A percentile compares a stretch with the other conserved stretches of the same genome.
Conservation (phyloP, 2,888 invertebrate species). For the Phrixothrix hirtus region DNA sequence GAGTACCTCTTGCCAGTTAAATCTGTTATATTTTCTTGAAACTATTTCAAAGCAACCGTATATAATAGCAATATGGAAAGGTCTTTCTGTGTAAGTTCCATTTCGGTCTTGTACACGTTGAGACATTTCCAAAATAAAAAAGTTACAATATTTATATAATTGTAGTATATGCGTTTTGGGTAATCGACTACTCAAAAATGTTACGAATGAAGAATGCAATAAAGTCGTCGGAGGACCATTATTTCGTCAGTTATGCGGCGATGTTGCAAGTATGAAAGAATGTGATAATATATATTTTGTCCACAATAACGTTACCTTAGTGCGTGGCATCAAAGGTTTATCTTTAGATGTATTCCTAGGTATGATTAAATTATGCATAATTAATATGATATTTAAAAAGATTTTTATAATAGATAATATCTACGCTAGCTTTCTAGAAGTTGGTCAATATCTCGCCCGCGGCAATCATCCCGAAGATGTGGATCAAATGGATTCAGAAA, state of each 20-base stretch:
- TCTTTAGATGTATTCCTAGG: conserved; percentile 88
- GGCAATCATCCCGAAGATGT: conserved; percentile 74
- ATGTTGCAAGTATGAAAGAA: conserved; percentile 67
- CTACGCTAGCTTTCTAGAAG: conserved; percentile 61
- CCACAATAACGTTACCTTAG: conserved; percentile 67
- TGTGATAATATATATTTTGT: conserved; percentile 65
- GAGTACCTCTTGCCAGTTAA: too few relatives aligned
- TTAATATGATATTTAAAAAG: too few relatives aligned
- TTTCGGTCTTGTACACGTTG: too few relatives aligned
- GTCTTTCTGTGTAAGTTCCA: too few relatives aligned
- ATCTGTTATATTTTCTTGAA: too few relatives aligned
- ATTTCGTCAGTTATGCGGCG: conserved; percentile 73
- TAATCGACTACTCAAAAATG: conserved; percentile 81
- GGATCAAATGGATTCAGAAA: conserved; percentile 68
- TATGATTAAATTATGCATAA: too few relatives aligned
- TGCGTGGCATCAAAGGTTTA: conserved; percentile 88
- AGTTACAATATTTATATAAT: too few relatives aligned
- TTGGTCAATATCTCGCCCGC: conserved; percentile 74
- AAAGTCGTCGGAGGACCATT: conserved; percentile 72
- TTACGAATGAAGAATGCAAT: conserved; percentile 75
- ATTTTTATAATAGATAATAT: too few relatives aligned
- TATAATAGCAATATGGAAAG: too few relatives aligned
- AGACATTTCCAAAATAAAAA: too few relatives aligned
- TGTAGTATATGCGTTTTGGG: conserved; percentile 93
- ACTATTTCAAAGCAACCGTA: too few relatives aligned